Conservation (phyloP, 2,888 invertebrate genomes). For the Salticus scenicus region DNA sequence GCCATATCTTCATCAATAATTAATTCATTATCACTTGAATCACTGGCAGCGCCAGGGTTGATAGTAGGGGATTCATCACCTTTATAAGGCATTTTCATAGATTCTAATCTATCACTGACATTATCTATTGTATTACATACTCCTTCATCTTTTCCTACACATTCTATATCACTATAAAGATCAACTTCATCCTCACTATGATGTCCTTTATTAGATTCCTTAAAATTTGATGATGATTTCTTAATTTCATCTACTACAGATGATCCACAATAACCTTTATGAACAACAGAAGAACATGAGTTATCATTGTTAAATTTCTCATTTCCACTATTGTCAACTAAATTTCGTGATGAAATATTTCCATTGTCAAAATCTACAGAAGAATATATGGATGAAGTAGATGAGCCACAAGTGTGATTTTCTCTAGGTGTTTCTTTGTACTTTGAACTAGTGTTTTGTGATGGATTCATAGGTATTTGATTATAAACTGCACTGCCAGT, state of each 20-base stretch:
- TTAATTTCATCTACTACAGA: slow-evolving; percentile 34
- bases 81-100: slow-evolving; percentile 75
- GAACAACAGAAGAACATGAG: slow-evolving; percentile 24
- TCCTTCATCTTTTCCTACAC: slow-evolving; percentile 73
- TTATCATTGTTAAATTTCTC: slow-evolving; percentile 49
- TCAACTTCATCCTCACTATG: slow-evolving; percentile 78
- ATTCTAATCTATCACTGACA: slow-evolving; percentile 74
- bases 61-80: slow-evolving; percentile 47
- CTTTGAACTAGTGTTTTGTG: slow-evolving; percentile 40
- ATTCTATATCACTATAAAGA: slow-evolving; percentile 81
- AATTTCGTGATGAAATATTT: slow-evolving; percentile 7
- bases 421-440: slow-evolving; percentile 38
- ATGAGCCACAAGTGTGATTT: slow-evolving; percentile 41
- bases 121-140: not conserved
- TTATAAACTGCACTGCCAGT: slow-evolving; percentile 13
- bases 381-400: slow-evolving; percentile 28
- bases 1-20: slow-evolving; percentile 70
- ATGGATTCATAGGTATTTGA: slow-evolving; percentile 59
- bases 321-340: slow-evolving; percentile 20
- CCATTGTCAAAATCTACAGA: slow-evolving; percentile 30
- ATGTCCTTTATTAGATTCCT: slow-evolving; percentile 37
- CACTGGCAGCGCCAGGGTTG: slow-evolving; percentile 68
- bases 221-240: slow-evolving; percentile 26
- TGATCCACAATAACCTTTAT: slow-evolving; percentile 38
- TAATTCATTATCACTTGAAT: slow-evolving; percentile 71